A percentile compares a stretch with the other conserved stretches of the same genome.
Conservation (phyloP, 1,140 invertebrate species). For the Mycetomoellerius zeteki region DNA sequence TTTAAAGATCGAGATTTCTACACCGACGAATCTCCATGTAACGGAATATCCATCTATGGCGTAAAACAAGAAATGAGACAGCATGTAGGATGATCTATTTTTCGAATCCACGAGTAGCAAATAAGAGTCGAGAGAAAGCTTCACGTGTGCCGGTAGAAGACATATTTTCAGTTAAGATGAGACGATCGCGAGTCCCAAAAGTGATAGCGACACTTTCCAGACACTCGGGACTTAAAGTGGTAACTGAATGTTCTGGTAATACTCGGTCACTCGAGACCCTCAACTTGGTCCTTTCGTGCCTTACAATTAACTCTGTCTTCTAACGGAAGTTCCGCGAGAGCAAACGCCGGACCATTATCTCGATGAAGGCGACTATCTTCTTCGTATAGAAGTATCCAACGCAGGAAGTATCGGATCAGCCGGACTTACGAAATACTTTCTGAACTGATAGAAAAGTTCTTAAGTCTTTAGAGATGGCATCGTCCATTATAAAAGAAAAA, state of each 20-base stretch:
- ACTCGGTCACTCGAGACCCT: constrained; percentile 7
- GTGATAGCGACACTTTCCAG: constrained; percentile 48
- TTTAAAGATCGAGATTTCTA: background rate
- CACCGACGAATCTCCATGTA: background rate
- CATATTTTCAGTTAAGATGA: background rate
- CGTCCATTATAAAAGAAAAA: too few relatives aligned
- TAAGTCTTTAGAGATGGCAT: background rate
- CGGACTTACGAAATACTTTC: background rate
- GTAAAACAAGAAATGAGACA: background rate
- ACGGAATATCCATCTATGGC: background rate
- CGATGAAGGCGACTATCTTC: background rate
- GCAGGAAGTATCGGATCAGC: background rate
- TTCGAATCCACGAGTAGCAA: background rate
- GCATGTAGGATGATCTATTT: background rate
- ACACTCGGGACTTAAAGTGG: constrained; percentile 57
- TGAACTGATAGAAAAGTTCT: background rate
- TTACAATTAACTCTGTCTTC: constrained; percentile 58
- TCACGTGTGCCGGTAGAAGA: background rate
- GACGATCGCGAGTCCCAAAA: background rate
- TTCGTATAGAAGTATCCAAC: background rate
- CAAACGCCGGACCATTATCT: background rate
- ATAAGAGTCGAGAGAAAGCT: background rate
- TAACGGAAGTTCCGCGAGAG: constrained; percentile 17
- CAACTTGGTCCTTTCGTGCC: constrained; percentile 23
- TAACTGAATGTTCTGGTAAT: constrained; percentile 13